Conservation (phyloP, 2,888 invertebrate genomes). For the Tipula confusa region DNA sequence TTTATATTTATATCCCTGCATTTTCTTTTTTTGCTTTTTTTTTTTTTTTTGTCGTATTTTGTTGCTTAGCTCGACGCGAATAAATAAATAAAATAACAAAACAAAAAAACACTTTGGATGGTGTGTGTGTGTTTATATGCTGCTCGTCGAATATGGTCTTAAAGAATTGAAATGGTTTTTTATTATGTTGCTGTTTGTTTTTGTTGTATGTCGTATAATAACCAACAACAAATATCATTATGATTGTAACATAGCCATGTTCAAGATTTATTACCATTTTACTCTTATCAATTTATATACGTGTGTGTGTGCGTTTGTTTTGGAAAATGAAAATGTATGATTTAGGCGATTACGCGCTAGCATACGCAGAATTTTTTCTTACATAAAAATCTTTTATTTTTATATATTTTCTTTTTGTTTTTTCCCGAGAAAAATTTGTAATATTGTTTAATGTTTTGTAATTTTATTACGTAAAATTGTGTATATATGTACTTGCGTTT, state of each 20-base stretch:
- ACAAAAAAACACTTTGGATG: background rate
- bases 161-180: background rate
- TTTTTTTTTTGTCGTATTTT: too few species aligned
- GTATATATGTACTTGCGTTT: background rate
- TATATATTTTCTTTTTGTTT: background rate
- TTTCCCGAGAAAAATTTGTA: background rate
- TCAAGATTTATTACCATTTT: constrained; percentile 12
- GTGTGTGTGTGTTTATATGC: too few species aligned
- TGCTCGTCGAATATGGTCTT: background rate
- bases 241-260: constrained; percentile 20
- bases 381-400: background rate
- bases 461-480: constrained; percentile 8
- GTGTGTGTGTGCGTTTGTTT: background rate
- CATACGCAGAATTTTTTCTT: background rate
- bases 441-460: constrained; percentile 12
- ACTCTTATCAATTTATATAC: constrained; percentile 12
- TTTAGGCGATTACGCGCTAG: background rate
- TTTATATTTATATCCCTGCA: background rate
- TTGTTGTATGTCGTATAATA: background rate
- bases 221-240: constrained; percentile 1
- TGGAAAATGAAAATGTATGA: background rate
- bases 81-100: too few species aligned
- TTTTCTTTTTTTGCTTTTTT: too few species aligned
- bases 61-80: background rate
- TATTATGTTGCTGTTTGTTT: background rate